Base-by-base conservation (phyloP, 2,888 invertebrate genomes). In the Athetis lepigone region DNA sequence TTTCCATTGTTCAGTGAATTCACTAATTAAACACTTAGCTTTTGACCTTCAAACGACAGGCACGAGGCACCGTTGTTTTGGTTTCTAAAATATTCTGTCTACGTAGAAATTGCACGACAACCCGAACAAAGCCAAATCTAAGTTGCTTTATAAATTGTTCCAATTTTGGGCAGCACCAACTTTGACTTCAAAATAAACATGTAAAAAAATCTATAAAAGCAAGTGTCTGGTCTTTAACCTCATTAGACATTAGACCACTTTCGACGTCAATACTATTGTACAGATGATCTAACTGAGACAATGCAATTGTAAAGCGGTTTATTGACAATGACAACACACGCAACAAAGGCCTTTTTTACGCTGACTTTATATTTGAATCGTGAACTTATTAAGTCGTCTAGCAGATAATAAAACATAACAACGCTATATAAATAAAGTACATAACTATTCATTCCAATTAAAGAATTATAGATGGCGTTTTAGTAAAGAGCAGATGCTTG, bases 31-130 rank as follows among this genome's bases (percentile, higher is more conserved):
- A 54, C 16, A 58, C 37, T 42, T 47, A 29, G 5, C n/a, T n/a
- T 40, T 21, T 49, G 37, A 69, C 49, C 60, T 69, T 60, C 16
- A 49, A 59, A 37, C 7, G 13, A 70, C 51, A 67, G 29, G 23
- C 46, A 70, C 70, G 43, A 70, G 36, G 29, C 23, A 47, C 42
- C 11, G 37, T 51, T 37, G 46, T 62, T 62, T 59, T 25, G 16
- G 47, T 18, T 42, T 13, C 13, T 37, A 51, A n/a, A 51, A 19
- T 49, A 69, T 18, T 65, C 13, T 19, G 13, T 18, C 19, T 8
- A 33, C 13, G 29, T 19, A 36, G 6, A 37, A 52, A 16, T 52
- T 58, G 13, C 36, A 16, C 11, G 19, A 23, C 7, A 19, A 25
- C 29, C 25, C 16, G n/a, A 23, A 37, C 29, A 51, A 42, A 47